Percentiles rank a stretch among this genome's conserved stretches.
These are phyloP conservation scores for Centropus unirufus DNA, from an alignment of 2,113 vertebrate genomes.

Conservation along the genomic window DNA sequence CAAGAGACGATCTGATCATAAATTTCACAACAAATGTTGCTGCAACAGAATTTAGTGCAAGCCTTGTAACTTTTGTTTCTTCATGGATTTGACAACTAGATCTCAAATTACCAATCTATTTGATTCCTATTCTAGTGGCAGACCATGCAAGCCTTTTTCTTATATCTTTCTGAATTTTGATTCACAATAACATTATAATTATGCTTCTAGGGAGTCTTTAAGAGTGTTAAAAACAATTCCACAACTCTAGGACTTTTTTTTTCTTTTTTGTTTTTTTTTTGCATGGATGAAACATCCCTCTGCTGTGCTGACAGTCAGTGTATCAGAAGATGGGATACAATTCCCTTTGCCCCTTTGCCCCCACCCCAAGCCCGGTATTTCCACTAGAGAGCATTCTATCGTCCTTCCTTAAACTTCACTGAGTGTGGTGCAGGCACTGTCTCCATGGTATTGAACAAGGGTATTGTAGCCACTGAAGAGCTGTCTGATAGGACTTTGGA, in stretches of 20 bases:
- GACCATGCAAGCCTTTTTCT: not conserved
- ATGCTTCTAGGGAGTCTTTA: not conserved
- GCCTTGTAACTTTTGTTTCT: not conserved
- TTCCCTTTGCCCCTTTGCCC: not conserved
- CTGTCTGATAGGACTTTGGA: not conserved
- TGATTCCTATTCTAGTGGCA: not conserved
- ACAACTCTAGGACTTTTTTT: not conserved
- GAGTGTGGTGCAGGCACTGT: not conserved
- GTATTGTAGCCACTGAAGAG: not conserved
- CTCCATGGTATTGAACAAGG: not conserved
- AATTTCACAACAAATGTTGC: not conserved
- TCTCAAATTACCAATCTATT: not conserved
- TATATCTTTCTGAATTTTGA: not conserved
- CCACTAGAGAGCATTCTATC: not conserved
- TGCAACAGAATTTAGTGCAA: slow-evolving; percentile 8
- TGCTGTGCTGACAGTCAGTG: not conserved
- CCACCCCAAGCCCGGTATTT: not conserved
- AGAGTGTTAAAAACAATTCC: not conserved
- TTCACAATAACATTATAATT: not conserved
- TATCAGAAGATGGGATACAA: not conserved
- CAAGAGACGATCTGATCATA: slow-evolving; percentile 51
- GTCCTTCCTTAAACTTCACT: not conserved
- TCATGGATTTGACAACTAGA: not conserved
- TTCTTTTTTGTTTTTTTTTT: too few relatives aligned
- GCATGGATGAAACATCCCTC: not conserved